Base-by-base conservation (phyloP, 1,140 invertebrate species). In the Acromyrmex heyeri region DNA sequence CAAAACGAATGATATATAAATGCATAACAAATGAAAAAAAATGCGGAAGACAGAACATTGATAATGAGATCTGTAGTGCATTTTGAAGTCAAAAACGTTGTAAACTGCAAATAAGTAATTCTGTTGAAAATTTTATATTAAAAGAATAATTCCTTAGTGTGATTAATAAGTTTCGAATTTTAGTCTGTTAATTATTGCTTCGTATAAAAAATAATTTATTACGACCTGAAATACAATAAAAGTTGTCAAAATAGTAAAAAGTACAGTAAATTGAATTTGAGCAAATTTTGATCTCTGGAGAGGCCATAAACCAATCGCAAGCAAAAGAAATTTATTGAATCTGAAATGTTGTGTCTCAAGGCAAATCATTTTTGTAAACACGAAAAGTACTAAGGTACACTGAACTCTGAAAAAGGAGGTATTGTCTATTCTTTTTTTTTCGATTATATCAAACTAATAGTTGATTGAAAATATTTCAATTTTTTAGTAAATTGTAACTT, bases 151-250 rank as follows among this genome's bases (percentile, higher is more conserved):
- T 78, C 0, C 1, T 10, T 34, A n/a, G 5, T 38, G 7, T 24
- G 1, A 62, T 0, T 53, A 14, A 64, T 34, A 48, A 57, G 14
- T 3, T 72, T 12, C 53, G 1, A 30, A 6, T 24, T 65, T 0
- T 48, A 67, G 0, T 59, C 8, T 16, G 0, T 16, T 16, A 48
- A 3, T 55, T 55, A 30, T 73, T 55, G 16, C 24, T 69, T 69
- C 0, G 0, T 21, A 14, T 34, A 2, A n/a, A 77, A 30, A 30
- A 53, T 10, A n/a, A 82, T 6, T 4, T 18, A 59, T 61, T 16
- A 30, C 5, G 0, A 82, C 79, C 67, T 82, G 79, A 82, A 59
- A 82, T 59, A 12, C 1, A 21, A 82, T 82, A 73, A 21, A 82
- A 64, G 50, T 73, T 21, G 16, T 30, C 0, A 82, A 14, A 30